Evolutionary conservation across 1,140 invertebrate genomes (phyloP).

Genomic region (Eumaeus atala): DNA sequence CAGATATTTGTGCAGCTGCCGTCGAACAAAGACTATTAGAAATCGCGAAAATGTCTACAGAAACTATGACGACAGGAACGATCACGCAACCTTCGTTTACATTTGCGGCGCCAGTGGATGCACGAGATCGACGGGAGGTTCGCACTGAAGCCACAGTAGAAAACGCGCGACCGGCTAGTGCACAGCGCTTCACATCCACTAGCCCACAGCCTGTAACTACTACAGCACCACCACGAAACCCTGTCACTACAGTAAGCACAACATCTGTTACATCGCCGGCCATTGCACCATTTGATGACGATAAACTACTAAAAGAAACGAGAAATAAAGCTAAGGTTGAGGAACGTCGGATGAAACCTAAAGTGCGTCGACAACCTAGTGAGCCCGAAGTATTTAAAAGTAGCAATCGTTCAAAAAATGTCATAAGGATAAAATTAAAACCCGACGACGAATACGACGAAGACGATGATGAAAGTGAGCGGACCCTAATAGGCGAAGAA

Average conservation of each 20-base stretch:
- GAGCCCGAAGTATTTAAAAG: constrained; percentile 46
- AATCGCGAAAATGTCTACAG: constrained; percentile 37
- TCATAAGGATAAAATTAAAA: constrained; percentile 79
- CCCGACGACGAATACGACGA: constrained; percentile 79
- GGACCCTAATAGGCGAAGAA: constrained; percentile 32
- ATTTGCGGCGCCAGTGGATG: constrained; percentile 64
- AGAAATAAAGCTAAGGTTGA: constrained; percentile 46
- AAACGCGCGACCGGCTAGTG: constrained; percentile 27
- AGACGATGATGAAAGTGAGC: constrained; percentile 47
- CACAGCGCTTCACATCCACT: constrained; percentile 23
- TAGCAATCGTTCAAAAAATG: constrained; percentile 54
- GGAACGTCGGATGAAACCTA: constrained; percentile 45
- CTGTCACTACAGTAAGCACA: constrained; percentile 15
- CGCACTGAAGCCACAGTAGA: constrained; percentile 58
- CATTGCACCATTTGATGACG: constrained; percentile 35
- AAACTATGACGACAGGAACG: constrained; percentile 13
- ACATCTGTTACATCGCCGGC: constrained; percentile 14
- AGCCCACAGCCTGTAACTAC: constrained; percentile 14
- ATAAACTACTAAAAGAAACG: constrained; percentile 50
- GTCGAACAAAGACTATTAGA: constrained; percentile 53
- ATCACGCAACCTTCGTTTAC: constrained; percentile 16
- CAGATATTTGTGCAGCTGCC: constrained; percentile 63
- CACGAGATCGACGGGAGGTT: constrained; percentile 56
- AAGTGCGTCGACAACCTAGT: constrained; percentile 34
- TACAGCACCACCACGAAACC: constrained; percentile 4